Base-by-base conservation (phyloP, 2,888 invertebrate species). In the Agrochola lychnidis region DNA sequence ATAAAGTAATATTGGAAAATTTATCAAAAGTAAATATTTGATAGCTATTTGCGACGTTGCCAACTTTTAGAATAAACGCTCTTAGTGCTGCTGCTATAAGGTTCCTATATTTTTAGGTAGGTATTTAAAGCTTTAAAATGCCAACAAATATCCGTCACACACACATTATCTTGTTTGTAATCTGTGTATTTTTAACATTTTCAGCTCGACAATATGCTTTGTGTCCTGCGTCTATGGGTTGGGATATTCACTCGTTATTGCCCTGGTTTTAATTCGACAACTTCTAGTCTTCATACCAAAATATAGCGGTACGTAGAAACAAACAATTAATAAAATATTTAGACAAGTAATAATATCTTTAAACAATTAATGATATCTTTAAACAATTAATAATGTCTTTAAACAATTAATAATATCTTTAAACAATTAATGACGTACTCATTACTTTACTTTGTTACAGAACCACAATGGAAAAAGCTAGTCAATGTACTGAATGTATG, bases 151-250 rank as follows among this genome's bases (percentile, higher is more conserved):
- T 63, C 14, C 7, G 22, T 9, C 14, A 63, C 16, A 36, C 12
- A 62, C 40, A 12, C 25, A 59, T 59, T n/a, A 63, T 36, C n/a
- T 5, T 36, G 5, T 51, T 67, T 51, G 51, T 67, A 36, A 51
- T 53, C 5, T 51, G 36, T 36, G n/a, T 9, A 56, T 56, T 62
- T 69, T 48, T 22, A 48, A 59, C n/a, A 51, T 69, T 96, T 96
- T 57, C 94, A 97, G 97, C 73, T 92, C 96, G 81, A 95, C 97
- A 25, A 85, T 97, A 81, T 96, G 96, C 67, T 97, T 97, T 90
- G 97, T 97, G 4, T 93, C 97, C 64, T 97, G 97, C 62, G 92
- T 96, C 5, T 97, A 97, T 89, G 95, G 93, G 53, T 79, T 94
- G 70, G 95, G 96, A 67, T 96, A 96, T 82, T 92, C 96, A 51